These are phyloP conservation scores for Garrulus glandarius DNA, from an alignment of 2,797 vertebrate genomes.

Conservation along the genomic window DNA sequence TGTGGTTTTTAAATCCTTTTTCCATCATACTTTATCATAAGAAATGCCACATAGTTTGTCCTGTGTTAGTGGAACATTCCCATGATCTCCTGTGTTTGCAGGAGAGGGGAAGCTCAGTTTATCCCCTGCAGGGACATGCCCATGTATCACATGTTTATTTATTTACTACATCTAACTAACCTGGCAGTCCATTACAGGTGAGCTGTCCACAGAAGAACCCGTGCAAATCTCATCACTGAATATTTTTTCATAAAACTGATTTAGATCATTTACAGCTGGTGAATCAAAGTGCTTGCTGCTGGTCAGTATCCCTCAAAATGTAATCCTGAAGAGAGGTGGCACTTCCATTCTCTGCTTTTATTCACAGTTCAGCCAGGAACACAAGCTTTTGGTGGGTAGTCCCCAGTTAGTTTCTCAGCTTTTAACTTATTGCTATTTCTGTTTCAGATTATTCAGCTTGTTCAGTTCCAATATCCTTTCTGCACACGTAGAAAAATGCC, in stretches of 20 bases:
- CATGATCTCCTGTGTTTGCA: neutral
- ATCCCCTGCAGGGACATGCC: neutral
- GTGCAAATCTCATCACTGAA: rapidly evolving
- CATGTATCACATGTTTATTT: neutral
- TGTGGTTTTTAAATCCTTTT: neutral
- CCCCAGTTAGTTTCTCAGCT: neutral
- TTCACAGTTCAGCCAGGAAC: neutral
- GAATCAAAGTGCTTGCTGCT: neutral
- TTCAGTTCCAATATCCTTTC: slow-evolving; percentile 20
- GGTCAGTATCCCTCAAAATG: neutral
- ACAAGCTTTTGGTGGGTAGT: neutral
- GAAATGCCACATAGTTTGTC: neutral
- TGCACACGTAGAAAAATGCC: neutral
- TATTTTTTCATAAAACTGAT: neutral
- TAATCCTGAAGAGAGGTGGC: neutral
- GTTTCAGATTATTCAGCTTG: slow-evolving; percentile 13
- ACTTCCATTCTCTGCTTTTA: neutral
- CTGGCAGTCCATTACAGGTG: no score
- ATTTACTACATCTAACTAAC: neutral
- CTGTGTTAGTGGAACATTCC: neutral
- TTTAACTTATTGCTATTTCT: slow-evolving; percentile 6
- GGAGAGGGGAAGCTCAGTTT: neutral
- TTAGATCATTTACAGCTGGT: neutral
- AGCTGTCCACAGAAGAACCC: neutral
- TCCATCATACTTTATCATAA: neutral